These are phyloP conservation scores for Chionis minor DNA, from an alignment of 2,113 vertebrate species.

Conservation along the genomic window DNA sequence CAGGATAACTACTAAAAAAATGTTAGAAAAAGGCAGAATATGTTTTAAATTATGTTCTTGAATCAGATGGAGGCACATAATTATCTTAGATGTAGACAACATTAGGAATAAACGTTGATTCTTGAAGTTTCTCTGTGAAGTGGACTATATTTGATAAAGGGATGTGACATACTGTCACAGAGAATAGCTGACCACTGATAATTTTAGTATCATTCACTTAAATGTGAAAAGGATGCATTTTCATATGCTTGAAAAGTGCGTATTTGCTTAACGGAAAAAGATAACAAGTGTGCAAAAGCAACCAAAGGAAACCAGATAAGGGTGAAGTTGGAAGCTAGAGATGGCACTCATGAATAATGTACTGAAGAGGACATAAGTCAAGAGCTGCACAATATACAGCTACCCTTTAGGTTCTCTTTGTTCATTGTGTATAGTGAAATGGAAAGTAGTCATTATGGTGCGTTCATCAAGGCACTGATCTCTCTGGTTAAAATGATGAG, in stretches of 20 bases:
- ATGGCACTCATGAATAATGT: neutral
- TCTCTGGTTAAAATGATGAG: neutral
- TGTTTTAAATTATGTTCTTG: neutral
- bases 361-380: neutral
- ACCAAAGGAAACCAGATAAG: neutral
- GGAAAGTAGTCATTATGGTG: neutral
- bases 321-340: neutral
- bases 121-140: neutral
- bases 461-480: neutral
- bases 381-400: neutral
- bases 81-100: neutral
- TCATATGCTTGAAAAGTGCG: neutral
- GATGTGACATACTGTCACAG: neutral
- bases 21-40: neutral
- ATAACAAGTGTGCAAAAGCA: neutral
- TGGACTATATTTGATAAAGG: neutral
- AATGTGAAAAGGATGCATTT: neutral
- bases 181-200: neutral
- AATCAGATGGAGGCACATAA: neutral
- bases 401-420: neutral
- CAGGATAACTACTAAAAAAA: neutral
- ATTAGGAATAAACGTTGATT: neutral
- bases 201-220: neutral
- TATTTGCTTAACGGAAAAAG: neutral
- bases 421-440: neutral